Evolutionary conservation across 2,113 vertebrate genomes (phyloP).

Genomic region (Helogale parvula): DNA sequence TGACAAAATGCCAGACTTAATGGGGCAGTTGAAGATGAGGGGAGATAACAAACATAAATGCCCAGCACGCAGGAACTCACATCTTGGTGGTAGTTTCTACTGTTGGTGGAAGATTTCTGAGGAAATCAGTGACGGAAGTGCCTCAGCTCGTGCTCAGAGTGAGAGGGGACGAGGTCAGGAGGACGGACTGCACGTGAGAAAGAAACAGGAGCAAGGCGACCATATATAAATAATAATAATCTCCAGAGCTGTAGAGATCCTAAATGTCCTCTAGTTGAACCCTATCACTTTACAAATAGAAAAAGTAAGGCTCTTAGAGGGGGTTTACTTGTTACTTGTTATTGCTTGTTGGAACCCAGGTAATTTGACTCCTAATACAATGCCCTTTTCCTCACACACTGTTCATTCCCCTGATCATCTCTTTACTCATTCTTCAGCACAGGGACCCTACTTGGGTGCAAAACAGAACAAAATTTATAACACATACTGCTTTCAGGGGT

Average conservation of each 20-base stretch:
- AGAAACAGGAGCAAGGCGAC: background rate
- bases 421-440: background rate
- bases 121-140: accelerated
- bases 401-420: background rate
- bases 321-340: background rate
- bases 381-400: background rate
- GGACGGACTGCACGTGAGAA: background rate
- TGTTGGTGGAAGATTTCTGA: background rate
- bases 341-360: background rate
- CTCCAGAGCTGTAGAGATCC: background rate
- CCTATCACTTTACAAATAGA: background rate
- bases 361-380: background rate
- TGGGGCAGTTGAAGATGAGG: background rate
- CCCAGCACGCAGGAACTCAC: background rate
- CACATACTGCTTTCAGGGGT: slow-evolving; percentile 14
- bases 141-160: background rate
- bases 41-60: background rate
- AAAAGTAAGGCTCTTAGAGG: background rate
- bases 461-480: slow-evolving; percentile 50
- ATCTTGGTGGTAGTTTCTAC: background rate
- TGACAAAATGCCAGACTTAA: background rate
- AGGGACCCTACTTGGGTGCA: background rate
- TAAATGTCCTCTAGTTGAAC: background rate
- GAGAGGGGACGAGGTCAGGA: background rate
- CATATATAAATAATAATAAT: background rate